Evolutionary conservation across 2,888 invertebrate genomes (phyloP).

Genomic region (Eumacrocentrus americanus): DNA sequence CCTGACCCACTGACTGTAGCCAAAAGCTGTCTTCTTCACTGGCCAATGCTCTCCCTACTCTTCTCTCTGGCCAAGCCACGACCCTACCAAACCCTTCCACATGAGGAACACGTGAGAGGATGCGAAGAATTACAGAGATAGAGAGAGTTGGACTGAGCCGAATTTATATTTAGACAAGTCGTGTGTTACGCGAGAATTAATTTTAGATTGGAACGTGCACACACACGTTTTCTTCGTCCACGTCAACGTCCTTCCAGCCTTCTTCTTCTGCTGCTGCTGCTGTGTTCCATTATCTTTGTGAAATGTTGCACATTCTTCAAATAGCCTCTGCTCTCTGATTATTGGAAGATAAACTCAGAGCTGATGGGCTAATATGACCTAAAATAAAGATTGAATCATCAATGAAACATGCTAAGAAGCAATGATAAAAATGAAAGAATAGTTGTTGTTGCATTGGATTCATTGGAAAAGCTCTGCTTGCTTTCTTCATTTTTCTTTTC

Average conservation of each 20-base stretch:
- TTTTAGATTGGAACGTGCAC: constrained; percentile 46
- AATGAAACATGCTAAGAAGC: too few relatives aligned
- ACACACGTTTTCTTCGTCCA: not conserved
- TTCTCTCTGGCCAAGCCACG: constrained; percentile 5
- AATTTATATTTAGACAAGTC: constrained; percentile 54
- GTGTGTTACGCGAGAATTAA: constrained; percentile 57
- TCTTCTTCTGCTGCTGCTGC: not conserved
- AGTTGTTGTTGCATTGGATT: too few relatives aligned
- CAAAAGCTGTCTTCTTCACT: constrained; percentile 32
- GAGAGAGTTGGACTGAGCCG: constrained; percentile 38
- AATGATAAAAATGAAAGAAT: too few relatives aligned
- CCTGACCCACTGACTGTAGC: constrained; percentile 60
- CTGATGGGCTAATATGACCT: too few relatives aligned
- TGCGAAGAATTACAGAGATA: not conserved
- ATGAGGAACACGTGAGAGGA: not conserved
- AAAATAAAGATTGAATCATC: too few relatives aligned
- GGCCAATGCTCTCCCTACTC: not conserved
- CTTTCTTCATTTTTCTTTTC: too few relatives aligned
- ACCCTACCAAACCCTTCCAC: constrained; percentile 21
- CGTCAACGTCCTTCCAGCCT: not conserved
- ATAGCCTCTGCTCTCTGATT: too few relatives aligned
- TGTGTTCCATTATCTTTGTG: not conserved
- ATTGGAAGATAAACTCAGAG: too few relatives aligned
- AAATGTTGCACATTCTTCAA: too few relatives aligned
- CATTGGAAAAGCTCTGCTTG: too few relatives aligned